These are phyloP conservation scores for Podocnemis expansa DNA, from an alignment of 2,113 vertebrate genomes.

Conservation along the genomic window DNA sequence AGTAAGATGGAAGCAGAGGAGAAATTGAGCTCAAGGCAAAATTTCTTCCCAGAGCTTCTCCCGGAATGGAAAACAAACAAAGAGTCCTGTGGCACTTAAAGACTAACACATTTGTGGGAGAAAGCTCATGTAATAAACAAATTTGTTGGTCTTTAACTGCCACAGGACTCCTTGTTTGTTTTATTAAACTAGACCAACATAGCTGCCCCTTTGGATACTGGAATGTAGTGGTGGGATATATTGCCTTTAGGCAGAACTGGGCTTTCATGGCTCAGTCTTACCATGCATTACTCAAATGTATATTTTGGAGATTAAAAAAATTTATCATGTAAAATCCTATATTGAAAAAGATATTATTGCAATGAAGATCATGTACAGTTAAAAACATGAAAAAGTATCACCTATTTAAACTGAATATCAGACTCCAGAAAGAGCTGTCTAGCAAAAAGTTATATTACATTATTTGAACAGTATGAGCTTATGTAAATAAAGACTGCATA, in stretches of 20 bases:
- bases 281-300: neutral
- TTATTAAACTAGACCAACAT: too few relatives aligned
- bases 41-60: neutral
- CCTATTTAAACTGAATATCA: neutral
- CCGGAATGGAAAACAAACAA: neutral
- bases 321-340: neutral
- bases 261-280: neutral
- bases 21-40: neutral
- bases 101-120: too few relatives aligned
- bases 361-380: neutral
- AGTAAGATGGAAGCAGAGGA: accelerated
- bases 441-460: neutral
- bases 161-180: too few relatives aligned
- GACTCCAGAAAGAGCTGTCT: neutral
- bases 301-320: slow-evolving; percentile 18
- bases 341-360: accelerated
- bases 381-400: slow-evolving; percentile 14
- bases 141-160: too few relatives aligned
- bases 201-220: too few relatives aligned
- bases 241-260: neutral
- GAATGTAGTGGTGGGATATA: too few relatives aligned
- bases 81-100: too few relatives aligned
- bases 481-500: neutral
- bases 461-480: neutral
- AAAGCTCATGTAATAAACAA: too few relatives aligned